Percentiles rank a stretch among this genome's conserved stretches.
phyloP scores from a whole-genome alignment of 2,113 vertebrate species.

The Narcine bancroftii region DNA sequence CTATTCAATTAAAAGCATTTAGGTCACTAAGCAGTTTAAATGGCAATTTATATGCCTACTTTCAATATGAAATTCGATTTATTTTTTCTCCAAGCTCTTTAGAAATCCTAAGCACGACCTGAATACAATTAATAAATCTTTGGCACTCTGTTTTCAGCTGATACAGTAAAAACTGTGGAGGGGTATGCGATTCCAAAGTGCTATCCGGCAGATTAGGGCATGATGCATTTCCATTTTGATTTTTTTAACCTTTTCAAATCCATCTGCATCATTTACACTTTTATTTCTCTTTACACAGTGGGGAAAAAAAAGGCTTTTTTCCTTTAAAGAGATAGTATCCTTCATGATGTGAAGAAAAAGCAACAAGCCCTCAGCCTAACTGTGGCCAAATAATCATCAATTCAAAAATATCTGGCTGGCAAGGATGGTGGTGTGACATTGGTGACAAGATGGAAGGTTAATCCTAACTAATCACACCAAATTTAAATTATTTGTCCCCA shows the following conservation, averaged over 20 bases:
- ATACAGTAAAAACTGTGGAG: conserved; percentile 50
- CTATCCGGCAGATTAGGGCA: conserved; percentile 45
- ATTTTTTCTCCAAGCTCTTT: conserved; percentile 49
- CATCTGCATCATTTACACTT: conserved; percentile 35
- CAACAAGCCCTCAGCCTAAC: conserved; percentile 23
- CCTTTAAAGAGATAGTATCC: conserved; percentile 38
- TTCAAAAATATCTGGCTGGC: conserved; percentile 21
- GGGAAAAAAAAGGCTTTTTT: conserved; percentile 38
- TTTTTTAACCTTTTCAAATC: conserved; percentile 38
- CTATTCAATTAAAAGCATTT: conserved; percentile 59
- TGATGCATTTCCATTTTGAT: conserved; percentile 39
- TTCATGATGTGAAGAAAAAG: conserved; percentile 37
- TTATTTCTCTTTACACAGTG: conserved; percentile 39
- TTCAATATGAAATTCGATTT: conserved; percentile 37
- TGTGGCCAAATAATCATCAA: conserved; percentile 1
- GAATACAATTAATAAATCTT: conserved; percentile 63
- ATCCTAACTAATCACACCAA: background rate
- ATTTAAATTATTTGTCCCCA: background rate
- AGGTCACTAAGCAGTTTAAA: conserved; percentile 45
- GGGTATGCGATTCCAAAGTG: conserved; percentile 39
- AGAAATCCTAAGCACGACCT: conserved; percentile 58
- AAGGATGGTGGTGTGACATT: background rate
- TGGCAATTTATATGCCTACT: conserved; percentile 31
- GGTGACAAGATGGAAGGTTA: no score
- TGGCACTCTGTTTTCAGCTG: conserved; percentile 74